Percentiles rank a stretch among this genome's conserved stretches.
phyloP scores from a whole-genome alignment of 2,888 invertebrate species.

The Megamerina dolium region DNA sequence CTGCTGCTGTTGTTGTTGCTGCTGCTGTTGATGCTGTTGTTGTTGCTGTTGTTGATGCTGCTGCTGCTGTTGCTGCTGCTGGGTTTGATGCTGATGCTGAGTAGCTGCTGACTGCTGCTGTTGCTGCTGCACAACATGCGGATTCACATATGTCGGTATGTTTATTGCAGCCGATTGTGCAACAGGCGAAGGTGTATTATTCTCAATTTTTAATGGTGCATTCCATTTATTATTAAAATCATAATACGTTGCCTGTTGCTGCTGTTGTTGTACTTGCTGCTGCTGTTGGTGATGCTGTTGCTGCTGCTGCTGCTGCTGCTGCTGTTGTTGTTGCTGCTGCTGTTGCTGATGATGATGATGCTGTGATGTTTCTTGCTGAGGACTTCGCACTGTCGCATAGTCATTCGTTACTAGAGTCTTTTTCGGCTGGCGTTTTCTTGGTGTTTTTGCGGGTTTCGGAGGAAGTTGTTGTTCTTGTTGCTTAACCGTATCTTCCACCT shows the following conservation, averaged over 20 bases:
- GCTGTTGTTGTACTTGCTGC: constrained; percentile 28
- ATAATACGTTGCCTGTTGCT: constrained; percentile 57
- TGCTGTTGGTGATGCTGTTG: constrained; percentile 25
- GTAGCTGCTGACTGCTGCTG: constrained; percentile 48
- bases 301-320: constrained; percentile 32
- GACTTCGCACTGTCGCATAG: constrained; percentile 37
- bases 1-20: constrained; percentile 29
- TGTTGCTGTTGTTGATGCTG: constrained; percentile 32
- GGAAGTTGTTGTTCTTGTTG: constrained; percentile 24
- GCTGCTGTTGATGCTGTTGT: no score
- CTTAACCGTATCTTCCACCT: constrained; percentile 35
- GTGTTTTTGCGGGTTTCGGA: constrained; percentile 42
- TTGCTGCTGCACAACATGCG: constrained; percentile 52
- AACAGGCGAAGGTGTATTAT: constrained; percentile 37
- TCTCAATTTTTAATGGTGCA: constrained; percentile 52
- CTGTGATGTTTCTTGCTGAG: constrained; percentile 34
- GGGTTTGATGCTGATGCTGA: no score
- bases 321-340: constrained; percentile 35
- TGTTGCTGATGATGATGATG: constrained; percentile 51
- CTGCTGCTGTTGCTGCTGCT: constrained; percentile 54
- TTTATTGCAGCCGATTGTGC: constrained; percentile 41
- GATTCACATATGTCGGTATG: constrained; percentile 50
- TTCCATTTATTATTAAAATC: constrained; percentile 82
- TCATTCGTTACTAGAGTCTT: constrained; percentile 43
- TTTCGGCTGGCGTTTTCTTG: constrained; percentile 46